Base-by-base conservation (phyloP, 2,888 invertebrate species). In the Orthosia incerta region DNA sequence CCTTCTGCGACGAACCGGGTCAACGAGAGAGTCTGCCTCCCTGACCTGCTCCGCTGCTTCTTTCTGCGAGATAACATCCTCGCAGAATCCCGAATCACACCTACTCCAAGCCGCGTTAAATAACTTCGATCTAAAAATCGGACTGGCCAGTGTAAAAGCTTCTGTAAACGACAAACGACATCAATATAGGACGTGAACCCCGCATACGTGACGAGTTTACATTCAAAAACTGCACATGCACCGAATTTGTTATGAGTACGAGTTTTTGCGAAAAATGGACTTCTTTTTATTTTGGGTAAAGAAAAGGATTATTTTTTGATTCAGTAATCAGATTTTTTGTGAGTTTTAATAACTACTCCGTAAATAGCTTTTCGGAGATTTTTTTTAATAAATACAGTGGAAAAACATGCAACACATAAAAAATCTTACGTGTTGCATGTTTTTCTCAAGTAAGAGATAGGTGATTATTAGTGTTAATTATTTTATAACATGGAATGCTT, bases 161-260 rank as follows among this genome's bases (percentile, higher is more conserved):
- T 48, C 53, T 46, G 18, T 3, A 31, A 60, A 50, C 26, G 50
- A 16, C 48, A 55, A 55, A 26, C 4, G n/a, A 50, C 3, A 59
- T n/a, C 20, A 64, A 55, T 60, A 60, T 13, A 26, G 11, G 2
- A 45, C 59, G 26, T 46, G 45, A 45, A 46, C 7, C 26, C 48
- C 16, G 9, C 50, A 20, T 45, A 76, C 77, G 64, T 77, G 76
- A 61, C 51, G 7, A 0, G 13, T 56, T 61, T 50, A 5, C 15
- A 46, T 60, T 51, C 45, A 55, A 70, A 64, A 46, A 51, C 51
- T 76, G 46, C 64, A 71, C 77, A 77, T 65, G 71, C 26, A 20
- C 13, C 0, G 76, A 77, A 76, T 71, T 51, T 51, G 31, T 56
- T 7, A 77, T 31, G 0, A 15, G 50, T 3, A 18, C 76, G 13